Evolutionary conservation across 2,888 invertebrate species (phyloP).

Genomic region (Philaethria dido): DNA sequence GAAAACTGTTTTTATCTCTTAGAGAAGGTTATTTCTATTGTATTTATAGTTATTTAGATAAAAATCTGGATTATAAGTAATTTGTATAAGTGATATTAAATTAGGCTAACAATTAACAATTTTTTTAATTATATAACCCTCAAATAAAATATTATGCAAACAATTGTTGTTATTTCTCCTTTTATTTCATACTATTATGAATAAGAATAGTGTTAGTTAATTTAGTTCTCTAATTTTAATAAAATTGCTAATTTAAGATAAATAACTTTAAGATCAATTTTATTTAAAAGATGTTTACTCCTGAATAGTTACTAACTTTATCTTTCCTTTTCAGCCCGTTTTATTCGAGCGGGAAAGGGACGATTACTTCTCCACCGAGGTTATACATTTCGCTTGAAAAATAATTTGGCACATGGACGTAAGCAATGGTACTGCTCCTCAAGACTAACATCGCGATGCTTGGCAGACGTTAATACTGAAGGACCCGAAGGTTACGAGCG

Average conservation of each 20-base stretch:
- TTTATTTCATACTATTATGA: background rate
- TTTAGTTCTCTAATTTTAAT: constrained; percentile 9
- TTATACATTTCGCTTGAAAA: constrained; percentile 79
- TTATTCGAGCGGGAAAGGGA: constrained; percentile 79
- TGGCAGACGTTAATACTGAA: constrained; percentile 79
- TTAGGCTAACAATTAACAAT: constrained; percentile 16
- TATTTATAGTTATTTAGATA: constrained; percentile 29
- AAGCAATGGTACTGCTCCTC: constrained; percentile 82
- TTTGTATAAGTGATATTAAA: constrained; percentile 34
- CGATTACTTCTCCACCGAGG: constrained; percentile 76
- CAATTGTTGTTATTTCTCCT: constrained; percentile 26
- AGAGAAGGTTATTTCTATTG: constrained; percentile 41
- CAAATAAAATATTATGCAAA: constrained; percentile 31
- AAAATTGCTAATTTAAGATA: constrained; percentile 3
- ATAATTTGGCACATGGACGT: constrained; percentile 78
- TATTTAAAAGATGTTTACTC: constrained; percentile 27
- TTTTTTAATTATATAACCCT: constrained; percentile 17
- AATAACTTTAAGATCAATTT: constrained; percentile 31
- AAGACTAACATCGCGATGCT: constrained; percentile 76
- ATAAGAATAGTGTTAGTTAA: background rate
- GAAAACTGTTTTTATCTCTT: constrained; percentile 35
- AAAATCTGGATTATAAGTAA: constrained; percentile 24
- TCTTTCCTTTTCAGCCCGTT: constrained; percentile 66
- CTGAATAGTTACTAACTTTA: constrained; percentile 37
- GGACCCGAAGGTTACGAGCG: constrained; percentile 80